These are phyloP conservation scores for Hirundo rustica DNA, from an alignment of 2,797 vertebrate species.

Conservation along the genomic window DNA sequence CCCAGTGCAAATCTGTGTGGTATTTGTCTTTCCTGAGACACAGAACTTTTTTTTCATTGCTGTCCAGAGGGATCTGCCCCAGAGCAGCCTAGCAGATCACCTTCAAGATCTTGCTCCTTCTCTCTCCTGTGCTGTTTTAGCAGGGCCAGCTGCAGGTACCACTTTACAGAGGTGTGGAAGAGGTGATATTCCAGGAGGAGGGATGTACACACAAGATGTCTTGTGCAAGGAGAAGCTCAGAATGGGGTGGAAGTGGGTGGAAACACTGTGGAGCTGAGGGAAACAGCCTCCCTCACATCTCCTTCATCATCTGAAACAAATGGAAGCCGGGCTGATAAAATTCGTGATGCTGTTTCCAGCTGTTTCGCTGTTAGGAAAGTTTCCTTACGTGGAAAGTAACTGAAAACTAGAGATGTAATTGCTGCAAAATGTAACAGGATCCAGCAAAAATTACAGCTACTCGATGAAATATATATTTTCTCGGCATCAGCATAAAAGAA, in stretches of 20 bases:
- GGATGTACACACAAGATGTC: background rate
- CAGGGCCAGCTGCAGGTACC: background rate
- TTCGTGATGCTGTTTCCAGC: slow-evolving; percentile 71
- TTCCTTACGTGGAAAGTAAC: slow-evolving; percentile 74
- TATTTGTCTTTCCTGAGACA: background rate
- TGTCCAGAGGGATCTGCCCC: background rate
- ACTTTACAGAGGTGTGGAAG: background rate
- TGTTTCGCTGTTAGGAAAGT: slow-evolving; percentile 75
- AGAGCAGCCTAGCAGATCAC: background rate
- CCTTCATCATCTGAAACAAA: slow-evolving; percentile 69
- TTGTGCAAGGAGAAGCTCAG: background rate
- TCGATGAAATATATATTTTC: slow-evolving; percentile 77
- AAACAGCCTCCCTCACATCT: slow-evolving; percentile 44
- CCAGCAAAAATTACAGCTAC: slow-evolving; percentile 73
- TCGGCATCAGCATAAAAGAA: slow-evolving; percentile 81
- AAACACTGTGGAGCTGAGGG: slow-evolving; percentile 39
- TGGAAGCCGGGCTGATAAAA: slow-evolving; percentile 66
- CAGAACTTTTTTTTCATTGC: background rate
- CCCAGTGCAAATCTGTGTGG: background rate
- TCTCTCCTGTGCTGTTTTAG: background rate
- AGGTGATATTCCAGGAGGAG: background rate
- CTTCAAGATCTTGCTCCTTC: background rate
- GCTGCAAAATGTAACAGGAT: slow-evolving; percentile 68
- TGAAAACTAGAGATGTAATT: slow-evolving; percentile 71
- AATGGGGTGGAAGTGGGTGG: slow-evolving; percentile 23